Conservation (phyloP, 1,140 invertebrate species). For the Diorhabda carinulata region DNA sequence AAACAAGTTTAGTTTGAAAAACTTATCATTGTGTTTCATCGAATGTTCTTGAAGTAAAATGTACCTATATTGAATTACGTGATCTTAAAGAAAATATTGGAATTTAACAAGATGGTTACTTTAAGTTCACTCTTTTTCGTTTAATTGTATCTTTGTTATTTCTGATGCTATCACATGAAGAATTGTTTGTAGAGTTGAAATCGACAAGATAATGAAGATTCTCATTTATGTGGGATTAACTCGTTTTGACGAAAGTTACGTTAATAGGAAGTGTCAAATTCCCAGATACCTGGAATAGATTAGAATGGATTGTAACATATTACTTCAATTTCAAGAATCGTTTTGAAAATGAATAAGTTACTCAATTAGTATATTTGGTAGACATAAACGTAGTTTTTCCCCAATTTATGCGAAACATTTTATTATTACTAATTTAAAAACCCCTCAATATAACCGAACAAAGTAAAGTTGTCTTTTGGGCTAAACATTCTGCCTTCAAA, state of each 20-base stretch:
- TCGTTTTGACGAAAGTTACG: neutral
- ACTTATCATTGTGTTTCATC: neutral
- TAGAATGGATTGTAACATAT: no score
- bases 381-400: no score
- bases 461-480: no score
- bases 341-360: no score
- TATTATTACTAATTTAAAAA: no score
- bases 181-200: neutral
- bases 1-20: neutral
- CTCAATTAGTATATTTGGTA: no score
- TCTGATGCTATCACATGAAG: neutral
- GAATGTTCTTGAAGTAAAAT: neutral
- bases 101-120: neutral
- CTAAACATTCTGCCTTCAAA: no score
- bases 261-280: no score
- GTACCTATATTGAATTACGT: constrained; percentile 1
- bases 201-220: neutral
- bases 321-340: no score
- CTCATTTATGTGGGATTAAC: neutral
- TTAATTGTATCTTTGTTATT: neutral
- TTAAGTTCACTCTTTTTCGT: neutral
- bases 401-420: no score
- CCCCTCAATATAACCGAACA: no score
- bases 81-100: neutral
- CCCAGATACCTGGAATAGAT: no score